phyloP scores from a whole-genome alignment of 2,113 vertebrate species.

The Antennarius striatus region DNA sequence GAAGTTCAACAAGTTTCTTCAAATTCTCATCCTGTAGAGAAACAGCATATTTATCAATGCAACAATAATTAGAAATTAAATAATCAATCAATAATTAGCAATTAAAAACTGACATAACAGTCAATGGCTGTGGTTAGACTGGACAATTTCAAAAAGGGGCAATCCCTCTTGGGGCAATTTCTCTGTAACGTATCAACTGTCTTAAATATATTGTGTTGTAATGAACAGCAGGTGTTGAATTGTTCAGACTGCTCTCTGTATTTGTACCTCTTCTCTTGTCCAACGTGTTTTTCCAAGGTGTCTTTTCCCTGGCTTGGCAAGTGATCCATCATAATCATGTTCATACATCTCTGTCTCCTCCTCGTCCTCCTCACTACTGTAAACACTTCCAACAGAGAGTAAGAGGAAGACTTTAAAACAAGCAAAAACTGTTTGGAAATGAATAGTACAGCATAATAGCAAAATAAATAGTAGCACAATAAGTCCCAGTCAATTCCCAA shows the following conservation, averaged over 20 bases:
- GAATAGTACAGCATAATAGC: slow-evolving; percentile 12
- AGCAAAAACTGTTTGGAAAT: slow-evolving; percentile 24
- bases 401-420: background rate
- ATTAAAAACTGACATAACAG: background rate
- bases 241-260: background rate
- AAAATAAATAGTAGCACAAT: slow-evolving; percentile 44
- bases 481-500: slow-evolving; percentile 34
- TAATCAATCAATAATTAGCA: background rate
- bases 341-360: slow-evolving; percentile 96
- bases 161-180: slow-evolving; percentile 2
- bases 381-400: slow-evolving; percentile 84
- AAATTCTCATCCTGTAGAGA: slow-evolving; percentile 92
- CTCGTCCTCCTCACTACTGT: slow-evolving; percentile 97
- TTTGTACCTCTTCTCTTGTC: slow-evolving; percentile 94
- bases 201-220: slow-evolving; percentile 2
- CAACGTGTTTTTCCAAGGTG: slow-evolving; percentile 97
- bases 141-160: background rate
- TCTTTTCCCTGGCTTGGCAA: slow-evolving; percentile 91
- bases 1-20: slow-evolving; percentile 95
- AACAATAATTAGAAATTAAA: background rate
- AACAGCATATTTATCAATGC: slow-evolving; percentile 5
- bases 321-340: slow-evolving; percentile 93
- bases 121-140: slow-evolving; percentile 5
- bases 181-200: background rate
- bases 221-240: background rate